Conservation (phyloP, 2,888 invertebrate species). For the Xylocampa areola region DNA sequence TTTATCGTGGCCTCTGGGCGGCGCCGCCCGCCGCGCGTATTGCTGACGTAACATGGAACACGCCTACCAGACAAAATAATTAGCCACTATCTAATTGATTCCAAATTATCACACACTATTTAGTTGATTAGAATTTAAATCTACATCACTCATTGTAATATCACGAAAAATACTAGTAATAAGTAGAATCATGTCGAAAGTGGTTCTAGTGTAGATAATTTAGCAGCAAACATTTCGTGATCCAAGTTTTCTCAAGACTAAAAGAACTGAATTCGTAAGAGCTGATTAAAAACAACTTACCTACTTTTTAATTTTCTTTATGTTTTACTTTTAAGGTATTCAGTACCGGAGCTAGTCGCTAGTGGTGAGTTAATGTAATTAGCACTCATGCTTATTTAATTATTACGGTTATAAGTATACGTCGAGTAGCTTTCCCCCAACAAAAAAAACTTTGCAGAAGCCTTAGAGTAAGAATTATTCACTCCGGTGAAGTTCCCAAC, state of each 20-base stretch:
- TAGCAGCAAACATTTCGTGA: conserved; percentile 16
- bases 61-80: conserved; percentile 71
- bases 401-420: conserved; percentile 29
- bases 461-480: conserved; percentile 82
- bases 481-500: conserved; percentile 79
- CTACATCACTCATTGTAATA: conserved; percentile 18
- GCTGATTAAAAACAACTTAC: conserved; percentile 1
- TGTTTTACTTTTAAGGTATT: not conserved
- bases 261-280: conserved; percentile 20
- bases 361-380: conserved; percentile 28
- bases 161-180: too few species aligned
- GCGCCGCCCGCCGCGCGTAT: conserved; percentile 60
- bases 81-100: conserved; percentile 61
- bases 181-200: conserved; percentile 7
- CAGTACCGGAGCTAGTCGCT: conserved; percentile 8
- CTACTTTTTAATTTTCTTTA: conserved; percentile 1
- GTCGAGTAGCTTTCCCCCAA: conserved; percentile 50
- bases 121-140: conserved; percentile 32
- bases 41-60: conserved; percentile 73
- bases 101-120: conserved; percentile 38
- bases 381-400: conserved; percentile 22
- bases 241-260: conserved; percentile 11
- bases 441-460: conserved; percentile 65
- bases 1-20: conserved; percentile 79
- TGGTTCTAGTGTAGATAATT: conserved; percentile 19